Evolutionary conservation across 2,888 invertebrate species (phyloP), one percentile per base, ranked within the genome.

Genomic region (Pollenia angustigena): DNA sequence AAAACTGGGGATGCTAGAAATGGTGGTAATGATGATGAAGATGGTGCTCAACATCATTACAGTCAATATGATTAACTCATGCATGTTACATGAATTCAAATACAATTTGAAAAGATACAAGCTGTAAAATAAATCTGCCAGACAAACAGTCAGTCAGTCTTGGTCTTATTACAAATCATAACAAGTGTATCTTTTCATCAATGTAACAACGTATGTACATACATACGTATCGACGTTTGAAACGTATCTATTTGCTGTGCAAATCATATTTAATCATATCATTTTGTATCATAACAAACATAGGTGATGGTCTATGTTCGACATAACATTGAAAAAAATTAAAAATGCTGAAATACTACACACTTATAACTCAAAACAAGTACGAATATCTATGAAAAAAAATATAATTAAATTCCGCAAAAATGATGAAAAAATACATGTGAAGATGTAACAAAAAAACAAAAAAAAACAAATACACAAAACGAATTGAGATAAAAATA

Each of bases 321-420:
- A 81, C 78, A 62, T 87, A 87, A 81, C 87, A 87, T 87, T 87
- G 87, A 87, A 87, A 81, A 66, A 44, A 58, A 80, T 54, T 80
- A 10, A 44, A 69, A 60, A 64, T 69, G 50, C 50, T 66, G 46
- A 58, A 66, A 74, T 44, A 16, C 18, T 44, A 16, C 18, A 56
- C 50, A 50, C 60, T 48, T 58, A 66, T 44, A 60, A 16, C 54
- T 32, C 54, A 42, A 81, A 71, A 18, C 60, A 75, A 74, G 74
- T n/a, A 74, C 44, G 12, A 54, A 23, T 23, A 69, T 48, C 12
- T 32, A 8, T 18, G 14, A 50, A 64, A 44, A 64, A 82, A 85
- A 82, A 79, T 58, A 69, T 76, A 87, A 87, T 87, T 84, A 81
- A 86, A 87, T 87, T 87, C 84, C 87, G 87, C 84, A 84, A 81